Conservation (phyloP, 2,113 vertebrate genomes). For the Lepidothrix coronata region DNA sequence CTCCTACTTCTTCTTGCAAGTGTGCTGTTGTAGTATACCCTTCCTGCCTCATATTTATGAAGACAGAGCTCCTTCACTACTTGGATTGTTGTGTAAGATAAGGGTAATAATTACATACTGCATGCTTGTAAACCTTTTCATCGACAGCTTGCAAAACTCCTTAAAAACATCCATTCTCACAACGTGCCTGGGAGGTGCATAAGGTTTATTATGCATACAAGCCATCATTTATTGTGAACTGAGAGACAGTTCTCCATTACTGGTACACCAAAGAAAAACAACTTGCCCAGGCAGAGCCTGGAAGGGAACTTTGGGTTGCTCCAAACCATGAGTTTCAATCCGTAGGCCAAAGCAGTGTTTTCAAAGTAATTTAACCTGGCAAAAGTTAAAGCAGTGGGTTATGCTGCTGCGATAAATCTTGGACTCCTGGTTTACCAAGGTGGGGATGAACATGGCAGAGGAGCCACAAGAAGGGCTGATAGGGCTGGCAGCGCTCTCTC, state of each 20-base stretch:
- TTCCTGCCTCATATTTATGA: background rate
- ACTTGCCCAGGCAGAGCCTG: conserved; percentile 25
- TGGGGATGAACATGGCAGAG: background rate
- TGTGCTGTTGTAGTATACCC: background rate
- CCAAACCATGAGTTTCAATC: background rate
- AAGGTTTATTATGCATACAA: conserved; percentile 16
- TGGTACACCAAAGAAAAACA: conserved; percentile 10
- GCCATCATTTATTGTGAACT: background rate
- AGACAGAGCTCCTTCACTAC: background rate
- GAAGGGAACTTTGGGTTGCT: background rate
- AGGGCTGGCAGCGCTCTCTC: background rate
- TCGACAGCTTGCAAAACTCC: conserved; percentile 20
- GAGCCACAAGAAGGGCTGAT: background rate
- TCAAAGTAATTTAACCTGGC: conserved; percentile 13
- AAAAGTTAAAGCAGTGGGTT: background rate
- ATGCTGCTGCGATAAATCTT: background rate
- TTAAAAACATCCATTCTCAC: conserved; percentile 24
- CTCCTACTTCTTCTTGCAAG: background rate
- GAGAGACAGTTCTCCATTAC: background rate
- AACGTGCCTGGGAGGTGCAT: background rate
- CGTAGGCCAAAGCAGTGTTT: background rate
- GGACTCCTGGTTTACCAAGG: background rate
- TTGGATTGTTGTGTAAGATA: conserved; percentile 16
- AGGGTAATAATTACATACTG: conserved; percentile 14
- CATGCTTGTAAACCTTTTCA: background rate